These are phyloP conservation scores for Sapayoa aenigma DNA, from an alignment of 2,113 vertebrate genomes.

Conservation along the genomic window DNA sequence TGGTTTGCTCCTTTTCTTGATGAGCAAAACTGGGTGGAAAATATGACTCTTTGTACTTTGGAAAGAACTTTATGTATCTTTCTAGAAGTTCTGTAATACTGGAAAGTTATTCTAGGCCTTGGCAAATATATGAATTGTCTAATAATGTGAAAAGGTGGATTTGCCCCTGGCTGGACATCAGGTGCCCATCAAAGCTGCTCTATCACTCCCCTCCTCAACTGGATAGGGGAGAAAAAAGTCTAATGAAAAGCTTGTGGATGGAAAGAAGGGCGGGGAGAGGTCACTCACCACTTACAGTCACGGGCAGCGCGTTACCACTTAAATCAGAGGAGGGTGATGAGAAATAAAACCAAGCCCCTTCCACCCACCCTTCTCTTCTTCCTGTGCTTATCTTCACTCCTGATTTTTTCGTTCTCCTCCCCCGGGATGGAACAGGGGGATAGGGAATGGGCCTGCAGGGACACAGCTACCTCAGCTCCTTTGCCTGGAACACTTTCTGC, in stretches of 20 bases:
- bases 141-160: not conserved
- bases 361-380: not conserved
- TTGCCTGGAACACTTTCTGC: not conserved
- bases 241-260: rapidly evolving
- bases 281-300: not conserved
- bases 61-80: not conserved
- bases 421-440: rapidly evolving
- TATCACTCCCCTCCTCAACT: not conserved
- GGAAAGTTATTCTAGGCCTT: not conserved
- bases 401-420: not conserved
- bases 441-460: not conserved
- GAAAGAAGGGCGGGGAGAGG: not conserved
- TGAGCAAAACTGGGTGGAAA: not conserved
- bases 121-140: not conserved
- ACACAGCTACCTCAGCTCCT: not conserved
- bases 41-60: not conserved
- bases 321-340: not conserved
- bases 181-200: not conserved
- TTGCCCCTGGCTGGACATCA: not conserved
- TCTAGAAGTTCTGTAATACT: not conserved
- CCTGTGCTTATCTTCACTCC: not conserved
- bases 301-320: not conserved
- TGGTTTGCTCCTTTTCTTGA: not conserved
- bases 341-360: not conserved
- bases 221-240: not conserved